phyloP scores from a whole-genome alignment of 1,140 invertebrate species.

The Drosophila elegans region DNA sequence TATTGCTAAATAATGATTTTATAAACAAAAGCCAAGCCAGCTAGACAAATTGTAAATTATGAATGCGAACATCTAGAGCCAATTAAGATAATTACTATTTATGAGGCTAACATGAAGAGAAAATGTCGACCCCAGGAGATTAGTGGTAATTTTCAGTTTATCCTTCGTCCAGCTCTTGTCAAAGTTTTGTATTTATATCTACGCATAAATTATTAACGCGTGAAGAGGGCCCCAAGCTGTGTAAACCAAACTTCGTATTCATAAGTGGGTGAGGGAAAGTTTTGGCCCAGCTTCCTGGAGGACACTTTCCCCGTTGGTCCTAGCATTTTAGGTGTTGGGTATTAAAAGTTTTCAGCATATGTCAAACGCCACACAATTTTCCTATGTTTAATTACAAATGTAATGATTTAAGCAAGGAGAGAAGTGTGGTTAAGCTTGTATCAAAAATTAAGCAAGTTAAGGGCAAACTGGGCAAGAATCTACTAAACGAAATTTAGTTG shows the following conservation, averaged over 20 bases:
- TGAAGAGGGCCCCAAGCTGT: constrained; percentile 43
- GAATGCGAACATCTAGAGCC: constrained; percentile 59
- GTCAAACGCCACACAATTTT: constrained; percentile 22
- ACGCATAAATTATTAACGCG: constrained; percentile 78
- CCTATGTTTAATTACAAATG: constrained; percentile 12
- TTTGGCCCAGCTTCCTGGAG: not conserved
- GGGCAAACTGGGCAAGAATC: not conserved
- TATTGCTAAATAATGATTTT: constrained; percentile 67
- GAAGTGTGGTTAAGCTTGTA: not conserved
- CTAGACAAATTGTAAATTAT: constrained; percentile 50
- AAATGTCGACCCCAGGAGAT: constrained; percentile 58
- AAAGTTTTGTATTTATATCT: constrained; percentile 76
- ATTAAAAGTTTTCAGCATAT: constrained; percentile 58
- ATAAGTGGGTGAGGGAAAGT: constrained; percentile 36
- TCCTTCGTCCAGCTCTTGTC: constrained; percentile 31
- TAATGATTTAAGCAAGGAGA: constrained; percentile 15
- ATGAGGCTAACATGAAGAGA: constrained; percentile 58
- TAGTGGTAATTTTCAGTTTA: constrained; percentile 65
- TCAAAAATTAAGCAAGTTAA: not conserved
- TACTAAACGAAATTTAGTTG: not conserved
- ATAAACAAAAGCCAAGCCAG: constrained; percentile 52
- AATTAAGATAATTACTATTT: constrained; percentile 81
- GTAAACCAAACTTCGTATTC: constrained; percentile 51
- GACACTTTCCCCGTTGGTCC: constrained; percentile 8
- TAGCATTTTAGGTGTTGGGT: constrained; percentile 42